Evolutionary conservation across 92 coral and sea anemone species (phyloP).

Genomic region (Heteractis magnifica): DNA sequence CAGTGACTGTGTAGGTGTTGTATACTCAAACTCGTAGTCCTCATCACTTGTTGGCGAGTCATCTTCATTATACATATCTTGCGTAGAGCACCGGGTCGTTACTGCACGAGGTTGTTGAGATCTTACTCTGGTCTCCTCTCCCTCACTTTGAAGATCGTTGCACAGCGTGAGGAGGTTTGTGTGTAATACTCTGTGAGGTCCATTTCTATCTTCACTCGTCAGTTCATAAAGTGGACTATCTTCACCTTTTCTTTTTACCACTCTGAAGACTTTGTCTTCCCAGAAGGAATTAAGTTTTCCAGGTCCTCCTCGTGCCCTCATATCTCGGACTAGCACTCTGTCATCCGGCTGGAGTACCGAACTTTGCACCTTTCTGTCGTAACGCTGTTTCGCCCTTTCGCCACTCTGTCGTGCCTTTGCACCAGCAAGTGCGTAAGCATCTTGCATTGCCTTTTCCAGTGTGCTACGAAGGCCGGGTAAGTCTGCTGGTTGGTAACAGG

Average conservation of each 20-base stretch:
- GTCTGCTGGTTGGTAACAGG: neutral
- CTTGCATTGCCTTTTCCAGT: conserved; percentile 18
- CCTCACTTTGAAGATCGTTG: no score
- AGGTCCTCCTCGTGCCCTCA: no score
- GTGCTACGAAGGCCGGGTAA: conserved; percentile 4
- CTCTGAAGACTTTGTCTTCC: no score
- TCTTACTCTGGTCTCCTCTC: no score
- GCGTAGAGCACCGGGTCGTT: neutral
- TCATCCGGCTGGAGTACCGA: no score
- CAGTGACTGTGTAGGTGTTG: neutral
- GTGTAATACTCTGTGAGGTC: neutral
- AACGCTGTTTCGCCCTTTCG: no score
- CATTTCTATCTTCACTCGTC: no score
- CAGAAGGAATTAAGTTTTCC: no score
- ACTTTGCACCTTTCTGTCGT: no score
- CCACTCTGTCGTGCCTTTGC: neutral
- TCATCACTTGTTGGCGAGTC: neutral
- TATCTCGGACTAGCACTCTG: no score
- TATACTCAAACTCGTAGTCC: neutral
- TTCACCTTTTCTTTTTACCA: neutral
- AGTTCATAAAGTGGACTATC: neutral
- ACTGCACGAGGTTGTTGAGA: neutral
- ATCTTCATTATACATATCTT: neutral
- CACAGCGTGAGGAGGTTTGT: neutral
- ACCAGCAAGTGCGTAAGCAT: conserved; percentile 9